These are phyloP conservation scores for Malacoctenus gilli DNA, from an alignment of 2,797 vertebrate species.

Conservation along the genomic window DNA sequence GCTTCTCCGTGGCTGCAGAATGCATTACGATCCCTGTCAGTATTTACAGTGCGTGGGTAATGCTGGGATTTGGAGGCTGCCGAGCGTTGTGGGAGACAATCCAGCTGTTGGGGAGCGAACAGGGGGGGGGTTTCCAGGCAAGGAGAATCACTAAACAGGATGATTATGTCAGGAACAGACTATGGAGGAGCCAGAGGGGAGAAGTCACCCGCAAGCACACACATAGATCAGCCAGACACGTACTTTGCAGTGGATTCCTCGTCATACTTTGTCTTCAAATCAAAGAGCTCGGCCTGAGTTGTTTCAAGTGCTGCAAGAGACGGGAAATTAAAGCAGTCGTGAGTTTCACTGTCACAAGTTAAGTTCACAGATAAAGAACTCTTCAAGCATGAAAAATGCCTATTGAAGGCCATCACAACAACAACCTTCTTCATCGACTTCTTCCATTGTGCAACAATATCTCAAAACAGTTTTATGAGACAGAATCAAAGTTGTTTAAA, in stretches of 20 bases:
- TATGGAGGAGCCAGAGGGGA: conserved; percentile 59
- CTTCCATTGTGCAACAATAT: no score
- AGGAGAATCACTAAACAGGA: conserved; percentile 72
- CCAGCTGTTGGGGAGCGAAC: conserved; percentile 70
- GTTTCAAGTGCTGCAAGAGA: conserved; percentile 91
- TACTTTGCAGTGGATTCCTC: conserved; percentile 99
- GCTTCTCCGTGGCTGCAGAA: conserved; percentile 48
- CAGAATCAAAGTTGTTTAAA: no score
- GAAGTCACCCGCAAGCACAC: conserved; percentile 58
- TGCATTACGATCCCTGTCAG: conserved; percentile 56
- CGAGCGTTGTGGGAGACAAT: conserved; percentile 66
- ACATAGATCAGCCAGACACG: conserved; percentile 69
- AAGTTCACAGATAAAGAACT: conserved; percentile 8
- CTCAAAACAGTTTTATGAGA: no score
- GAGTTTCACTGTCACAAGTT: conserved; percentile 5
- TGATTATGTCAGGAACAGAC: conserved; percentile 72
- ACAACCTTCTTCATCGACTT: conserved; percentile 1
- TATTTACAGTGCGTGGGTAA: conserved; percentile 72
- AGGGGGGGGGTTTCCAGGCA: conserved; percentile 68
- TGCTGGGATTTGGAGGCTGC: conserved; percentile 70
- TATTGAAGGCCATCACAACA: conserved; percentile 2
- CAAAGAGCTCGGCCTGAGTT: conserved; percentile 97
- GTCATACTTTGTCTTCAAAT: conserved; percentile 99
- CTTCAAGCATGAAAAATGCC: neutral
- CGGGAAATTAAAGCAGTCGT: conserved; percentile 7